Evolutionary conservation across 1,140 invertebrate species (phyloP).

Genomic region (Drosophila repleta): DNA sequence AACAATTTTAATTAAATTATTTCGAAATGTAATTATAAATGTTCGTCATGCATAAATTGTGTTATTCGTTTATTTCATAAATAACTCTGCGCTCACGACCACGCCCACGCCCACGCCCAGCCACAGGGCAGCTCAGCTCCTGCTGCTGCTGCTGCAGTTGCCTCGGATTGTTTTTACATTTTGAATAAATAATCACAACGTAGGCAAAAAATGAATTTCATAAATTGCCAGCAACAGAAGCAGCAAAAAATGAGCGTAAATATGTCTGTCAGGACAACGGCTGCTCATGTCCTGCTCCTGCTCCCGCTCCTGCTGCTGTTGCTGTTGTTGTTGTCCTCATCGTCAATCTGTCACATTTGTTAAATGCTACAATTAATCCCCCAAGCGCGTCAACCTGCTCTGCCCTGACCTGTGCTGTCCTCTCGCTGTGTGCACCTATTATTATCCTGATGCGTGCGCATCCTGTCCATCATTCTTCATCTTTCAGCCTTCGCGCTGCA

Average conservation of each 20-base stretch:
- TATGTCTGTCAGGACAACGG: constrained; percentile 14
- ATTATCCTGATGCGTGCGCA: constrained; percentile 4
- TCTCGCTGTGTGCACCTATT: background rate
- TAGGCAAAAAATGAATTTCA: constrained; percentile 79
- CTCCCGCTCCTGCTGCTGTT: background rate
- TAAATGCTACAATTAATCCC: constrained; percentile 74
- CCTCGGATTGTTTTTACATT: constrained; percentile 49
- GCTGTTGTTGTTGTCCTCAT: constrained; percentile 41
- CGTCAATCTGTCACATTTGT: constrained; percentile 72
- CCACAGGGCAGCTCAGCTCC: background rate
- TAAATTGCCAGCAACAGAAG: constrained; percentile 59
- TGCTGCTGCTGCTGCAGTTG: no score
- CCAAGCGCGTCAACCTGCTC: constrained; percentile 17
- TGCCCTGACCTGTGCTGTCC: background rate
- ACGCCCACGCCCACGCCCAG: no score
- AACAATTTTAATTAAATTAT: constrained; percentile 83
- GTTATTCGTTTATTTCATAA: constrained; percentile 78
- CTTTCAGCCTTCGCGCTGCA: background rate
- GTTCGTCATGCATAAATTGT: constrained; percentile 80
- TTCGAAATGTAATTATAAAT: constrained; percentile 82
- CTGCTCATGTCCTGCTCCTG: constrained; percentile 9
- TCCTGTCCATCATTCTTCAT: background rate
- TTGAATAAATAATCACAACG: constrained; percentile 81
- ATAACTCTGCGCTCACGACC: background rate
- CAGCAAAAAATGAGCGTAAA: constrained; percentile 18